These are phyloP conservation scores for Paralichthys olivaceus DNA, from an alignment of 2,113 vertebrate species.

Conservation along the genomic window DNA sequence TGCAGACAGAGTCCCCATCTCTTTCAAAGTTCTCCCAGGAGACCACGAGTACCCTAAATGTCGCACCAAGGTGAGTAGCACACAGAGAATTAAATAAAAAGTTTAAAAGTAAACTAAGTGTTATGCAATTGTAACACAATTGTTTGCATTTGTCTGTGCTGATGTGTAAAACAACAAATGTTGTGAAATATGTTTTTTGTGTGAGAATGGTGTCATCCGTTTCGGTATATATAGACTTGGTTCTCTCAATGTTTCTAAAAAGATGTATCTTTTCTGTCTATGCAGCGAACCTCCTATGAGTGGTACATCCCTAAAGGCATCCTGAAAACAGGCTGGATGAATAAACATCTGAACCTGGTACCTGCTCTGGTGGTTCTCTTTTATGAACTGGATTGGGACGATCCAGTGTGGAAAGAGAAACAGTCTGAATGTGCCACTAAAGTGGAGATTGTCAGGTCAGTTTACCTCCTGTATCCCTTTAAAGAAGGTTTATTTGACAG, in stretches of 20 bases:
- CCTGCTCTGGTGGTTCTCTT: conserved; percentile 97
- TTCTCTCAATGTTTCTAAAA: not conserved
- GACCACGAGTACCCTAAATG: conserved; percentile 99
- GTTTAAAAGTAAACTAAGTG: no score
- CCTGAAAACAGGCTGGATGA: conserved; percentile 98
- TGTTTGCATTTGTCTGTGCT: not conserved
- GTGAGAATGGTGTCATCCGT: not conserved
- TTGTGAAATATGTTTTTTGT: not conserved
- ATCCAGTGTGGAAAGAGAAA: conserved; percentile 97
- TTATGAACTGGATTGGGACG: conserved; percentile 98
- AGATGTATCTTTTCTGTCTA: not conserved
- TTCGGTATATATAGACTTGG: not conserved
- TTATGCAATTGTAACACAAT: not conserved
- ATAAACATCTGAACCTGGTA: conserved; percentile 96
- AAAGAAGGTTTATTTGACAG: not conserved
- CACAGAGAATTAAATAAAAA: not conserved
- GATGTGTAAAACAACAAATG: not conserved
- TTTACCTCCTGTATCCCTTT: not conserved
- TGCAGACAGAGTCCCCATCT: conserved; percentile 96
- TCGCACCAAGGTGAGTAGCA: conserved; percentile 89
- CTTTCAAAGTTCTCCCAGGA: conserved; percentile 96
- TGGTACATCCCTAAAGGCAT: conserved; percentile 99
- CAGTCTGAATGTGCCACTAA: conserved; percentile 95
- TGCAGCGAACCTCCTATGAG: conserved; percentile 94
- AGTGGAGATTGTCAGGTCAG: conserved; percentile 97